A percentile compares a stretch with the other conserved stretches of the same genome.
Conservation (phyloP, 2,888 invertebrate genomes). For the Cataglyphis albicans region DNA sequence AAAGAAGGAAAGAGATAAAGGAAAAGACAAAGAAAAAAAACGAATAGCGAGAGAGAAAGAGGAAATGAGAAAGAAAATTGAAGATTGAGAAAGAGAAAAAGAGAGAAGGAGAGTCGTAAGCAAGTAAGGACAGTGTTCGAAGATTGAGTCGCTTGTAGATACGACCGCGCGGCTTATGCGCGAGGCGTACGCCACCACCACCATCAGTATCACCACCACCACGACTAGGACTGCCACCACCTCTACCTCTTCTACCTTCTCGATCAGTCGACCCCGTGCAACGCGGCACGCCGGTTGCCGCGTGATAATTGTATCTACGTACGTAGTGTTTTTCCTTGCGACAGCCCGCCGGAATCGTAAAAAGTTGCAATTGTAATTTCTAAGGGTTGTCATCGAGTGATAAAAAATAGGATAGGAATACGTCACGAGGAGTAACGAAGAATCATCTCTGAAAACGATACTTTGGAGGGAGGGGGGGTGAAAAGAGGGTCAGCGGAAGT, state of each 20-base stretch:
- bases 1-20: no score
- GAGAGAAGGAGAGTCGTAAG: slow-evolving; percentile 33
- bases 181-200: slow-evolving; percentile 66
- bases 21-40: neutral
- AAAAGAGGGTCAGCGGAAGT: slow-evolving; percentile 37
- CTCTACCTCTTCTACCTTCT: slow-evolving; percentile 72
- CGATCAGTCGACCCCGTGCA: slow-evolving; percentile 86
- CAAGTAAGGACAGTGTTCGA: slow-evolving; percentile 58
- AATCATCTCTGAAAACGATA: neutral
- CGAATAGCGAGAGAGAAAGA: neutral
- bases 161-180: slow-evolving; percentile 52
- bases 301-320: slow-evolving; percentile 70
- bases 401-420: neutral
- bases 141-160: slow-evolving; percentile 56
- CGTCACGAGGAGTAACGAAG: neutral
- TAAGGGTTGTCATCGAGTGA: neutral
- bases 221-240: slow-evolving; percentile 69
- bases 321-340: slow-evolving; percentile 28
- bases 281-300: slow-evolving; percentile 85
- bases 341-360: slow-evolving; percentile 32
- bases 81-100: slow-evolving; percentile 12
- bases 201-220: slow-evolving; percentile 45
- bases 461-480: slow-evolving; percentile 19
- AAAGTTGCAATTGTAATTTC: slow-evolving; percentile 25
- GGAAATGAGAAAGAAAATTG: neutral